A percentile compares a stretch with the other conserved stretches of the same genome.
phyloP scores from a whole-genome alignment of 2,797 vertebrate genomes.

The Lophius americanus region DNA sequence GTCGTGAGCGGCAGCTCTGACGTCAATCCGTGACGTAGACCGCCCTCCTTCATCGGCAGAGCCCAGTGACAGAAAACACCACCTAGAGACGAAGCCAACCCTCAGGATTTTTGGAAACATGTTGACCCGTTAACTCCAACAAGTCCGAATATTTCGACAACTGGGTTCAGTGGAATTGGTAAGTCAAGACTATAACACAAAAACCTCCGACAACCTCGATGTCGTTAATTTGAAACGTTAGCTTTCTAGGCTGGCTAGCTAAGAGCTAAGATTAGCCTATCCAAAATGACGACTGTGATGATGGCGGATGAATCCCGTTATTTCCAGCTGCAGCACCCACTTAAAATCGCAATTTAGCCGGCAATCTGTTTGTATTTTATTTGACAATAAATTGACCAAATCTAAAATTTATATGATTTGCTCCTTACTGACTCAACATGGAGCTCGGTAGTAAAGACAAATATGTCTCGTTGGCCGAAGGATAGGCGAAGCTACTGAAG shows the following conservation, averaged over 20 bases:
- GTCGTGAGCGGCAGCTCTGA: constrained; percentile 52
- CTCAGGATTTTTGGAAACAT: constrained; percentile 67
- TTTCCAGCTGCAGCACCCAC: constrained; percentile 39
- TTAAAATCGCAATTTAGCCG: background rate
- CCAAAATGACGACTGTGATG: constrained; percentile 56
- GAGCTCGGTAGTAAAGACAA: background rate
- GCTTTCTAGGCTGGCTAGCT: constrained; percentile 38
- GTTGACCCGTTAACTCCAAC: constrained; percentile 54
- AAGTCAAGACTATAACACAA: constrained; percentile 20
- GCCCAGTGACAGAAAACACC: constrained; percentile 63
- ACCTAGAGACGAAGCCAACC: constrained; percentile 41
- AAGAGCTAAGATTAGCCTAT: constrained; percentile 68
- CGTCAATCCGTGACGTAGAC: constrained; percentile 69
- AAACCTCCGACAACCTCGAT: too few species aligned
- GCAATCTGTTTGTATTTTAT: background rate
- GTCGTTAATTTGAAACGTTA: constrained; percentile 1
- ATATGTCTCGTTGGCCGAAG: constrained; percentile 55
- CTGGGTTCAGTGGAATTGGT: constrained; percentile 58
- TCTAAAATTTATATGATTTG: background rate
- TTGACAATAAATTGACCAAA: rapidly evolving
- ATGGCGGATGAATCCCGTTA: constrained; percentile 72
- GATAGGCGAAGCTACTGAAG: constrained; percentile 48
- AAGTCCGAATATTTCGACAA: constrained; percentile 33
- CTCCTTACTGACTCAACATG: background rate
- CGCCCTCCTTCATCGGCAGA: constrained; percentile 68